phyloP scores from a whole-genome alignment of 2,888 invertebrate species.

The Polietes domitor region DNA sequence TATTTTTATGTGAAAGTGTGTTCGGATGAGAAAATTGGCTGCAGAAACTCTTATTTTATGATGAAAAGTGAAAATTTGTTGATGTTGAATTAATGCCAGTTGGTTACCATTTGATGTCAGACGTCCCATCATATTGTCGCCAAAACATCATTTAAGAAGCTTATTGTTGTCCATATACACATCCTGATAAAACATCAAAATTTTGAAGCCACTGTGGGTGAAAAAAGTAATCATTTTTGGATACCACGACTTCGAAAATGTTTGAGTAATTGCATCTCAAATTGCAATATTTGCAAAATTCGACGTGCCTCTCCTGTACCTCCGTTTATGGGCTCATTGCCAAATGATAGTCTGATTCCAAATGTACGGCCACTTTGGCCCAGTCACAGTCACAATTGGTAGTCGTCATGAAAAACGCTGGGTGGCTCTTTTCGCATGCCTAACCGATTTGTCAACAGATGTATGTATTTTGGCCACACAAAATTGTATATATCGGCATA shows the following conservation, averaged over 20 bases:
- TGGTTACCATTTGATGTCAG: neutral
- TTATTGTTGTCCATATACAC: neutral
- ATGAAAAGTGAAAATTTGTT: too few species aligned
- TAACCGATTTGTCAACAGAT: constrained; percentile 44
- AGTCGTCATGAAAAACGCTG: constrained; percentile 64
- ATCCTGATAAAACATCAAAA: constrained; percentile 4
- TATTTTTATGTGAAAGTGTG: neutral
- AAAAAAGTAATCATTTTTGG: neutral
- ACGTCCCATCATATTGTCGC: neutral
- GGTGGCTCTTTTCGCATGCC: constrained; percentile 63
- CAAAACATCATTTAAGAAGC: neutral
- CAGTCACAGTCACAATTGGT: neutral
- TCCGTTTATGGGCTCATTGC: neutral
- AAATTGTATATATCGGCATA: constrained; percentile 33
- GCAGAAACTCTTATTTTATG: too few species aligned
- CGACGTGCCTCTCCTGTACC: neutral
- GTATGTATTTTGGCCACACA: constrained; percentile 30
- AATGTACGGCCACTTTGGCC: neutral
- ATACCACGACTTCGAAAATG: neutral
- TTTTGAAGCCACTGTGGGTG: neutral
- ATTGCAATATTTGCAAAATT: neutral
- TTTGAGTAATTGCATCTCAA: neutral
- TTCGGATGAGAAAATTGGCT: neutral
- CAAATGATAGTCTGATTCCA: too few species aligned
- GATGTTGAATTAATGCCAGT: constrained; percentile 5